Base-by-base conservation (phyloP, 35 echinoderm and acorn worm genomes). In the Amphiura filiformis region DNA sequence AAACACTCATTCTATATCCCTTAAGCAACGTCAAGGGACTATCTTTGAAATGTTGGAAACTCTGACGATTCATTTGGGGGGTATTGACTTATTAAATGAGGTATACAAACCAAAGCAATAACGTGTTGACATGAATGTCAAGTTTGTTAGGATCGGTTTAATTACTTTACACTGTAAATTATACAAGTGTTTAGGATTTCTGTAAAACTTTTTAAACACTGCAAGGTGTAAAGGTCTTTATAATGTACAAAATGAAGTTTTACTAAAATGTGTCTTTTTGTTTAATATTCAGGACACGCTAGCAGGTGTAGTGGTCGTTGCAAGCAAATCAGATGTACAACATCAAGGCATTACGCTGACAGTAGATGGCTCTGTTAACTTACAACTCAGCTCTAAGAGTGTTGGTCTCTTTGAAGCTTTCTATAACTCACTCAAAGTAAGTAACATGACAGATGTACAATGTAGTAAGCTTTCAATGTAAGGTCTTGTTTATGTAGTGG, bases 381-480 rank as follows among this genome's bases (percentile, higher is more conserved):
- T 99, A 22, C 96, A 99, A 32, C 84, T 99, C 20, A 99, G 96
- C 76, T 88, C 89, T 26, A 99, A 99, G 82, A 99, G 93, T 82
- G 96, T 95, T 13, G 96, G 96, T 37, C 85, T 95, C 3, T 99
- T 99, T 93, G 96, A 99, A 38, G 96, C 96, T 0, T 99, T 99
- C 41, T 99, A 99, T 78, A 99, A 94, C 80, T 99, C 96, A 13
- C 87, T 99, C 13, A 99, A 99, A 87, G 96, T 99, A 93, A 28
- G 39, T 52, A n/a, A n/a, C n/a, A n/a, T n/a, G n/a, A n/a, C n/a
- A n/a, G n/a, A n/a, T n/a, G n/a, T n/a, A n/a, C n/a, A n/a, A n/a
- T n/a, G n/a, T n/a, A n/a, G n/a, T n/a, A n/a, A n/a, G n/a, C n/a
- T n/a, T n/a, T n/a, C n/a, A n/a, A n/a, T n/a, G n/a, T n/a, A n/a